Conservation (phyloP, 2,113 vertebrate genomes). For the Gnathonemus longibarbis region DNA sequence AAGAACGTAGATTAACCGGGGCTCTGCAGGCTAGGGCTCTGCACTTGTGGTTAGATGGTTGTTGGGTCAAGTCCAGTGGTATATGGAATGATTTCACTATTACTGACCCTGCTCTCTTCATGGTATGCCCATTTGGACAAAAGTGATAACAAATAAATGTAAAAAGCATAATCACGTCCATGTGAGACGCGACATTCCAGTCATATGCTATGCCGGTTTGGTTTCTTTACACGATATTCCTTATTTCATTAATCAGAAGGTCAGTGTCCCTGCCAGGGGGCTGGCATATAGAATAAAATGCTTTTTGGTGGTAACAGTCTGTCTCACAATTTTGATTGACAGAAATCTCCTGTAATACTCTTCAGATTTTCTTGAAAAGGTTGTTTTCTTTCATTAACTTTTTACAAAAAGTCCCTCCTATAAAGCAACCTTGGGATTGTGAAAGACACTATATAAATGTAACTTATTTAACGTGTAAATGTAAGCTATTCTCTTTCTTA, state of each 20-base stretch:
- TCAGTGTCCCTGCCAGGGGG: not conserved
- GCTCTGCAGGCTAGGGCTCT: not conserved
- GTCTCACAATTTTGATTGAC: not conserved
- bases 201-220: not conserved
- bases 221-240: too few species aligned
- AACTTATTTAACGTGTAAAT: not conserved
- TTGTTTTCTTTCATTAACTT: not conserved
- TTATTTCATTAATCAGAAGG: not conserved
- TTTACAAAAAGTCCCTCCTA: not conserved
- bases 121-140: not conserved
- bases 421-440: not conserved
- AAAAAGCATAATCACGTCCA: not conserved
- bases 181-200: not conserved
- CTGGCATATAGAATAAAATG: not conserved
- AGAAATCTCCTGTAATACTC: not conserved
- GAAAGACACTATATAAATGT: not conserved
- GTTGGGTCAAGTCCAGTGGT: not conserved
- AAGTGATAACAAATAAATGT: not conserved
- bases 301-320: not conserved
- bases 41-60: not conserved
- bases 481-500: not conserved
- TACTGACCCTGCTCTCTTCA: not conserved
- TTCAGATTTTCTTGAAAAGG: not conserved
- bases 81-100: not conserved
- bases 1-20: not conserved